Percentiles rank a stretch among this genome's conserved stretches.
Conservation (phyloP, 2,113 vertebrate genomes). For the Noturus placidus region DNA sequence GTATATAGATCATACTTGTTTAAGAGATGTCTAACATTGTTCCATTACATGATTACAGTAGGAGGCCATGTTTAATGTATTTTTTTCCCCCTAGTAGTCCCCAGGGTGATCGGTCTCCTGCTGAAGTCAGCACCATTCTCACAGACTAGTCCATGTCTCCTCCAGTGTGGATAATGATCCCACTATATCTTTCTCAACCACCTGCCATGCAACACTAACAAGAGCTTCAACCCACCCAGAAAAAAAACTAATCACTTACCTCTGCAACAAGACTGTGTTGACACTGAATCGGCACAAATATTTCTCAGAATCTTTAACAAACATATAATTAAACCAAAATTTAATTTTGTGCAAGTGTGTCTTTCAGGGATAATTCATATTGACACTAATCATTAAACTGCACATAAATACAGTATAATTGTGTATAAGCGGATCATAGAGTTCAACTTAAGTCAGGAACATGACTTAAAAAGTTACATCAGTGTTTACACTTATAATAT, state of each 20-base stretch:
- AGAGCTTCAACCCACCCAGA: constrained; percentile 23
- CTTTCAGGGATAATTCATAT: background rate
- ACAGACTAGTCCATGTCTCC: constrained; percentile 20
- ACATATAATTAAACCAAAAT: background rate
- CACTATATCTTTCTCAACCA: constrained; percentile 38
- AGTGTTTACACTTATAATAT: background rate
- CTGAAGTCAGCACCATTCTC: constrained; percentile 33
- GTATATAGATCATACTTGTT: background rate
- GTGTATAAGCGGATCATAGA: background rate
- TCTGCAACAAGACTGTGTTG: background rate
- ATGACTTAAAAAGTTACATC: background rate
- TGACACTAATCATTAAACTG: constrained; percentile 5
- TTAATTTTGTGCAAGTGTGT: background rate
- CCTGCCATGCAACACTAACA: constrained; percentile 32
- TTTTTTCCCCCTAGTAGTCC: background rate
- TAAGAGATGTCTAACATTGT: background rate
- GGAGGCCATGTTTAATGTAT: constrained; percentile 18
- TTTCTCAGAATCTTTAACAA: background rate
- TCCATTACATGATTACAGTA: background rate
- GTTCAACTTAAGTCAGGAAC: background rate
- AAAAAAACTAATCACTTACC: constrained; percentile 34
- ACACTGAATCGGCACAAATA: background rate
- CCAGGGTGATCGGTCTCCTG: constrained; percentile 7
- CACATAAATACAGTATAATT: too few relatives aligned
- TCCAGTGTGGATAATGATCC: constrained; percentile 33